Conservation (phyloP, 2,113 vertebrate species). For the Phyllostomus discolor region DNA sequence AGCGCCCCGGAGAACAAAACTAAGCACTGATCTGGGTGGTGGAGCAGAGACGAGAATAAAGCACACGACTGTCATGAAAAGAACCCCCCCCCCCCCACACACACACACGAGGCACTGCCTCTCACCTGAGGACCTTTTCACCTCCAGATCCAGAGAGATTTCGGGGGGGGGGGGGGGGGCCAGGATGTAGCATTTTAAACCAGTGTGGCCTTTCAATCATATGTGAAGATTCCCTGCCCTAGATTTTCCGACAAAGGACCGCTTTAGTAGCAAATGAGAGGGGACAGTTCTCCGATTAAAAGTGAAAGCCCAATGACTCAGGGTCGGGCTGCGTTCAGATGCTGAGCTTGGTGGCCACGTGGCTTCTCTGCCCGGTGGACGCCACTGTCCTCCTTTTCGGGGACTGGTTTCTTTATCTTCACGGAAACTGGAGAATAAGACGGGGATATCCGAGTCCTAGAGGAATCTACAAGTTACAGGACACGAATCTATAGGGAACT, state of each 20-base stretch:
- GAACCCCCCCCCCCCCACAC: too few relatives aligned
- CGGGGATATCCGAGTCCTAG: background rate
- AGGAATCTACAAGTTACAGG: background rate
- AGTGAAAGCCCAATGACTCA: background rate
- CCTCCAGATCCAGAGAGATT: background rate
- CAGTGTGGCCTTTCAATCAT: background rate
- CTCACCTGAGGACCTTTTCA: background rate
- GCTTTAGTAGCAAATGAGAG: background rate
- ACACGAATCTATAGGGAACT: background rate
- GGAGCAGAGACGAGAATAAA: background rate
- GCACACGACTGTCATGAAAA: background rate
- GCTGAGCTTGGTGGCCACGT: background rate
- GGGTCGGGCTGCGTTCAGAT: background rate
- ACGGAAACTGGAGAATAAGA: background rate
- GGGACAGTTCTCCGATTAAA: background rate
- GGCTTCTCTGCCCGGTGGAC: background rate
- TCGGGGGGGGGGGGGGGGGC: background rate
- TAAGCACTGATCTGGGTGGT: too few relatives aligned
- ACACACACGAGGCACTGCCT: too few relatives aligned
- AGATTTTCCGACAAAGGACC: background rate
- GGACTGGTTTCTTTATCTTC: background rate
- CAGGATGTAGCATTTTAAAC: background rate
- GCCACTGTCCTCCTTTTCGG: background rate
- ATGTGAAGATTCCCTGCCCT: background rate
- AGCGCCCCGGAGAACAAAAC: background rate